Evolutionary conservation across 2,888 invertebrate species (phyloP).

Genomic region (Coronaproctus castanopsis): DNA sequence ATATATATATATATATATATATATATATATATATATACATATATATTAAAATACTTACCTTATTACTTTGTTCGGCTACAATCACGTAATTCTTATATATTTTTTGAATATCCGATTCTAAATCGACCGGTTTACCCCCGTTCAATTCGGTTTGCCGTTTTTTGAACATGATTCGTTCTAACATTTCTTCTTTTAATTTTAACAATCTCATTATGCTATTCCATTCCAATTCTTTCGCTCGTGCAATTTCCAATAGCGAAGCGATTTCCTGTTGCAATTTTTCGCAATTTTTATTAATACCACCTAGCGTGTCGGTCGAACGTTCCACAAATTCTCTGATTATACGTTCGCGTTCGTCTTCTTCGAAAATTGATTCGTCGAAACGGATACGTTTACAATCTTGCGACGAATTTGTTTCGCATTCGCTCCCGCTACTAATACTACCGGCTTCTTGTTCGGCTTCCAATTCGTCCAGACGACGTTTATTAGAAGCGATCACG

Average conservation of each 20-base stretch:
- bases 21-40: no score
- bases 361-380: slow-evolving; percentile 15
- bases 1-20: no score
- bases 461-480: slow-evolving; percentile 3
- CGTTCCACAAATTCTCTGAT: slow-evolving; percentile 38
- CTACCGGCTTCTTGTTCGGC: slow-evolving; percentile 4
- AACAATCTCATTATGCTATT: slow-evolving; percentile 56
- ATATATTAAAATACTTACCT: no score
- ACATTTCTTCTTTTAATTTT: slow-evolving; percentile 64
- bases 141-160: slow-evolving; percentile 20
- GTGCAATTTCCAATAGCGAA: slow-evolving; percentile 48
- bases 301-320: slow-evolving; percentile 38
- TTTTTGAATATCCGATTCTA: slow-evolving; percentile 5
- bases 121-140: neutral
- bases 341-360: slow-evolving; percentile 17
- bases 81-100: slow-evolving; percentile 5
- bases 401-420: slow-evolving; percentile 7
- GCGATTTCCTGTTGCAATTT: slow-evolving; percentile 35
- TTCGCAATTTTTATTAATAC: slow-evolving; percentile 40
- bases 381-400: slow-evolving; percentile 12
- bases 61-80: neutral
- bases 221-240: slow-evolving; percentile 69
- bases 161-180: slow-evolving; percentile 45
- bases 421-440: slow-evolving; percentile 6
- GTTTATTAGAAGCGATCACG: slow-evolving; percentile 2